Evolutionary conservation across 2,113 vertebrate species (phyloP).

Genomic region (Centrocercus urophasianus): DNA sequence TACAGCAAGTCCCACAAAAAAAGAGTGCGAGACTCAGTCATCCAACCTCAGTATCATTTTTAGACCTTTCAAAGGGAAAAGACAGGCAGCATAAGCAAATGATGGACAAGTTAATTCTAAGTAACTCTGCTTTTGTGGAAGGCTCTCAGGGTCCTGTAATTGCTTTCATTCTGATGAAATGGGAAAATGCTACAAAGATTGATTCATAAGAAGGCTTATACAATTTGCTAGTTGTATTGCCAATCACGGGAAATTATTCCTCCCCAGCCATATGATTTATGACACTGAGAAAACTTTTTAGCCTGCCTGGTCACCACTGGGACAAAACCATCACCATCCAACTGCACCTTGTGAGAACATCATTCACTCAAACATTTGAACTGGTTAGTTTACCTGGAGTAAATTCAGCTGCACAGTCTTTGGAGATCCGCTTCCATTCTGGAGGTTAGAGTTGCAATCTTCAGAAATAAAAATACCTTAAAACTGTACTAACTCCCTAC

Average conservation of each 20-base stretch:
- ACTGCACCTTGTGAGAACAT: fast-evolving
- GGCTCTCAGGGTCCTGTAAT: neutral
- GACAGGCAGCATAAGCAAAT: neutral
- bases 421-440: neutral
- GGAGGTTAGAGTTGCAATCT: neutral
- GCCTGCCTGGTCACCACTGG: neutral
- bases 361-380: neutral
- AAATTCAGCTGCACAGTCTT: neutral
- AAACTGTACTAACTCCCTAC: neutral
- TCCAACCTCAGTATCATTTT: fast-evolving
- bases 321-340: neutral
- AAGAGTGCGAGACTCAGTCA: neutral
- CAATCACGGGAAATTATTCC: neutral
- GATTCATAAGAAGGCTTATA: neutral
- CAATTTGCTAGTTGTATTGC: neutral
- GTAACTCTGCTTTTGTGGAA: neutral
- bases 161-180: neutral
- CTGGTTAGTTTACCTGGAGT: neutral
- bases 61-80: neutral
- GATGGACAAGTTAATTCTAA: neutral
- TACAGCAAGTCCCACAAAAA: neutral
- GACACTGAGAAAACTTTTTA: neutral
- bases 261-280: neutral
- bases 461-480: neutral
- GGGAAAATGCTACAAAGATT: neutral